Evolutionary conservation across 2,113 vertebrate genomes (phyloP).

Genomic region (Halichoerus grypus): DNA sequence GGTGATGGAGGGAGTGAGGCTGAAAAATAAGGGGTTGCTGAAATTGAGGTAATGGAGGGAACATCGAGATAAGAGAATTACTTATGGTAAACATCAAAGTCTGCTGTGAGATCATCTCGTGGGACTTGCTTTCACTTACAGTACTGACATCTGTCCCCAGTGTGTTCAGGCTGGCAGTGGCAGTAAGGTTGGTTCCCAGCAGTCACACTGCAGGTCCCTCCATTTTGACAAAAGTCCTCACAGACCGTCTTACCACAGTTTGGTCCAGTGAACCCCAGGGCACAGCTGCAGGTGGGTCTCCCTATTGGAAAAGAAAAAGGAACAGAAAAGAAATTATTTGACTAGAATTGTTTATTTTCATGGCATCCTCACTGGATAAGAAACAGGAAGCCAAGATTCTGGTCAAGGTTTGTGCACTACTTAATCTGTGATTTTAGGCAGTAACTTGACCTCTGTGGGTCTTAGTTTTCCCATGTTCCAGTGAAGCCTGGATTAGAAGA

Average conservation of each 20-base stretch:
- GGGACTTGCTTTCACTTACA: slow-evolving; percentile 90
- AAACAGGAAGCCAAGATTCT: neutral
- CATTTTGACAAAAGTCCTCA: slow-evolving; percentile 94
- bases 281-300: slow-evolving; percentile 96
- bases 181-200: slow-evolving; percentile 96
- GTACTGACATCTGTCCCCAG: slow-evolving; percentile 95
- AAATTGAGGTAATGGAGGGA: neutral
- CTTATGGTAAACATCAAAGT: neutral
- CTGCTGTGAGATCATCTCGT: fast-evolving
- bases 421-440: neutral
- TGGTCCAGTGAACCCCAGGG: slow-evolving; percentile 94
- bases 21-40: neutral
- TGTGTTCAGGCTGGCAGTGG: slow-evolving; percentile 94
- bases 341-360: neutral
- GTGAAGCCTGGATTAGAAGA: neutral
- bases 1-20: neutral
- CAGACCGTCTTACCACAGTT: slow-evolving; percentile 95
- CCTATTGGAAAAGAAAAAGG: slow-evolving; percentile 85
- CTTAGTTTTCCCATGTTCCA: neutral
- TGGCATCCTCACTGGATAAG: neutral
- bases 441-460: neutral
- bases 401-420: neutral
- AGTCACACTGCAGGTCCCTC: slow-evolving; percentile 95
- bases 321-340: neutral
- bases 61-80: neutral